Evolutionary conservation across 2,797 vertebrate genomes (phyloP).

Genomic region (Morelia viridis): DNA sequence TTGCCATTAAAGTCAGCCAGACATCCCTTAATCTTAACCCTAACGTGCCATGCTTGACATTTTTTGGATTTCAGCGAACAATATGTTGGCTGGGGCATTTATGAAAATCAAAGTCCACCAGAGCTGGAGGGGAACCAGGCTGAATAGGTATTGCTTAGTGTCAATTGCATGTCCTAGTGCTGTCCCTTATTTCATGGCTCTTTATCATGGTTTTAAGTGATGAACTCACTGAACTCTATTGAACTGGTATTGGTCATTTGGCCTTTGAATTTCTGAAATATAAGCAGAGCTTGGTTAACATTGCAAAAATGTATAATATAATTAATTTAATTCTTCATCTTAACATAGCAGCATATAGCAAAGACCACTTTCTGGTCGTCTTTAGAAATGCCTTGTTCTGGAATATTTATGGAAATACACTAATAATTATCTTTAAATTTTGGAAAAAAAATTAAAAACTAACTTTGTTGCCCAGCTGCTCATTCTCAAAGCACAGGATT

Average conservation of each 20-base stretch:
- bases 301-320: background rate
- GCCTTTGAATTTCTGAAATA: slow-evolving; percentile 1
- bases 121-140: background rate
- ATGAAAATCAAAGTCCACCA: background rate
- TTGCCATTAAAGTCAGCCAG: slow-evolving; percentile 6
- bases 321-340: background rate
- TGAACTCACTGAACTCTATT: slow-evolving; percentile 4
- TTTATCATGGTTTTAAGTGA: background rate
- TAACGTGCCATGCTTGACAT: background rate
- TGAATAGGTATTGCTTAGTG: background rate
- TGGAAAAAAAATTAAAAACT: background rate
- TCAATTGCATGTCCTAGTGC: background rate
- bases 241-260: background rate
- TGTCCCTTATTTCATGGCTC: slow-evolving; percentile 17
- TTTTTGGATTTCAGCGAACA: background rate
- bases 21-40: background rate
- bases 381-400: background rate
- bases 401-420: background rate
- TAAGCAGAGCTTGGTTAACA: slow-evolving; percentile 44
- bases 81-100: background rate
- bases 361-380: background rate
- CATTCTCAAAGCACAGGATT: background rate
- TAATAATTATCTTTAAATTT: background rate
- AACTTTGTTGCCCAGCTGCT: background rate
- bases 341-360: background rate